These are phyloP conservation scores for Holacanthella duospinosa DNA, from an alignment of 2,888 invertebrate genomes.

Conservation along the genomic window DNA sequence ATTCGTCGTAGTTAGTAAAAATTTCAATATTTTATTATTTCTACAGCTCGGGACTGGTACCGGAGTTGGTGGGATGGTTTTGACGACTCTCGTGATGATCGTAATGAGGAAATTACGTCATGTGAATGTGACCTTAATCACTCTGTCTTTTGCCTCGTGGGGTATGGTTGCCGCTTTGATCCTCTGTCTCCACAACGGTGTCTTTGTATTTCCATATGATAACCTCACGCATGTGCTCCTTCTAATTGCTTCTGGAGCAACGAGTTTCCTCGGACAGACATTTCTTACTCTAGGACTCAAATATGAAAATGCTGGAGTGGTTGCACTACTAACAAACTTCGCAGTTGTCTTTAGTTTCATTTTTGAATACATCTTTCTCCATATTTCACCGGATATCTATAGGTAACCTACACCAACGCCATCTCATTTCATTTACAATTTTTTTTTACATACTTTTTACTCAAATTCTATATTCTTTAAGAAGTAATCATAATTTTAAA, in stretches of 20 bases:
- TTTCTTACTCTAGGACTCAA: constrained; percentile 27
- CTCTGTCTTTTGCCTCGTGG: constrained; percentile 21
- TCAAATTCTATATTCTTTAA: too few relatives aligned
- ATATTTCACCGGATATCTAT: constrained; percentile 21
- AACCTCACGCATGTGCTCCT: constrained; percentile 16
- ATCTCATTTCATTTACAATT: background rate
- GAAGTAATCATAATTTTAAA: background rate
- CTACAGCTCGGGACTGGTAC: constrained; percentile 24
- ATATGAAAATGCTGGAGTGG: constrained; percentile 27
- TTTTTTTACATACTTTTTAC: background rate
- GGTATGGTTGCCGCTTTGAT: constrained; percentile 22
- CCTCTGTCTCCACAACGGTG: constrained; percentile 16
- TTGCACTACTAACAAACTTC: constrained; percentile 24
- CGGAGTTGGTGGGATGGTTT: constrained; percentile 20
- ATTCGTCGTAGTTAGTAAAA: background rate
- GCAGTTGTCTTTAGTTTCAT: constrained; percentile 29
- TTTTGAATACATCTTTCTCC: constrained; percentile 27
- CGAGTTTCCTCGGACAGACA: constrained; percentile 25
- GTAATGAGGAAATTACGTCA: constrained; percentile 23
- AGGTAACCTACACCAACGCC: too few relatives aligned
- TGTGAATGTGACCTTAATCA: constrained; percentile 25
- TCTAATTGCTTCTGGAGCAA: constrained; percentile 14
- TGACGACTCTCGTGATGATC: constrained; percentile 23
- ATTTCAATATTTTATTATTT: background rate
- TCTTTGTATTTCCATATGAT: constrained; percentile 20